Evolutionary conservation across 2,888 invertebrate genomes (phyloP).

Genomic region (Drosophila longiperda): DNA sequence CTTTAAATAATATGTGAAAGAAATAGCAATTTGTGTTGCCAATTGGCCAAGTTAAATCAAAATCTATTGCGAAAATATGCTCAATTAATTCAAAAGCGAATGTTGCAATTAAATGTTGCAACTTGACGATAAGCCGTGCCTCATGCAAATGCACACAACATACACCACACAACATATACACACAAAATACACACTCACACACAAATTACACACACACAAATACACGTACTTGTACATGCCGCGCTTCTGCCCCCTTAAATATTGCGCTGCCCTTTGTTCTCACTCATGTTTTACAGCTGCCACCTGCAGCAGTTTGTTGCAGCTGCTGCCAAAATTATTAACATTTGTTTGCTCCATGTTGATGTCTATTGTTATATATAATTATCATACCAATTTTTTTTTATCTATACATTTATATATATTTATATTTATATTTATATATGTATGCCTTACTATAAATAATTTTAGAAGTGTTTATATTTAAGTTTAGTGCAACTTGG

Average conservation of each 20-base stretch:
- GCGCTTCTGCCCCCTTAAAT: slow-evolving; percentile 22
- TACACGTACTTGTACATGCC: slow-evolving; percentile 36
- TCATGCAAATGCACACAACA: slow-evolving; percentile 53
- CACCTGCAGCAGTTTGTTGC: slow-evolving; percentile 37
- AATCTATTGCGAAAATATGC: slow-evolving; percentile 37
- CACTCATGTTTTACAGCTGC: slow-evolving; percentile 50
- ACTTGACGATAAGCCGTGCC: slow-evolving; percentile 53
- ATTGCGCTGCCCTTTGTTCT: slow-evolving; percentile 26
- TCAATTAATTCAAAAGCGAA: slow-evolving; percentile 53
- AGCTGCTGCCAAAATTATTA: slow-evolving; percentile 36
- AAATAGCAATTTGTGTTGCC: slow-evolving; percentile 27
- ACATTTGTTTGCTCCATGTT: slow-evolving; percentile 71
- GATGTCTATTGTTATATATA: slow-evolving; percentile 76
- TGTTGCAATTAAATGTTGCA: slow-evolving; percentile 35
- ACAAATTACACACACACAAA: slow-evolving; percentile 8
- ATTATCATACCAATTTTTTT: slow-evolving; percentile 30
- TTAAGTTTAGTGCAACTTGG: slow-evolving; percentile 43
- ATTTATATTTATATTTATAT: slow-evolving; percentile 23
- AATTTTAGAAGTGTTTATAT: slow-evolving; percentile 30
- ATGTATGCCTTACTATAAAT: slow-evolving; percentile 38
- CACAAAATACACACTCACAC: slow-evolving; percentile 12
- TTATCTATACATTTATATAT: slow-evolving; percentile 14
- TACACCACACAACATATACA: slow-evolving; percentile 14
- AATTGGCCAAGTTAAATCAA: slow-evolving; percentile 29
- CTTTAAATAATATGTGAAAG: slow-evolving; percentile 10